Base-by-base conservation (phyloP, 2,888 invertebrate species). In the Eupithecia insigniata region DNA sequence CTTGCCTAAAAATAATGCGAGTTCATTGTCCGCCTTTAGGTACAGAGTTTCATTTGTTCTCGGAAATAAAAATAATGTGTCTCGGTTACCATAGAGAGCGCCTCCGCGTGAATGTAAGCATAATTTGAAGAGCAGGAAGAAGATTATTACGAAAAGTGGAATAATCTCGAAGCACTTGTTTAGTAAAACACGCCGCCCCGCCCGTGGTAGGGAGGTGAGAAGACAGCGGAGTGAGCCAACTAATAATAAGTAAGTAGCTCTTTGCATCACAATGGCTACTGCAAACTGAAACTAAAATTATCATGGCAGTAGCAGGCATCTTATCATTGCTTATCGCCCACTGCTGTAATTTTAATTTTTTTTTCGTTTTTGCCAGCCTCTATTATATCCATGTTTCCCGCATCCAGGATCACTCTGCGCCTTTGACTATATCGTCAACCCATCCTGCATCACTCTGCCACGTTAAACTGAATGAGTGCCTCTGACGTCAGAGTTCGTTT, bases 161-260 rank as follows among this genome's bases (percentile, higher is more conserved):
- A 79, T 79, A 74, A 79, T 78, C 74, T 78, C 72, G 69, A 73
- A 74, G 73, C 74, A 75, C 77, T 77, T 79, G 77, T 79, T 79
- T 76, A 51, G 46, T 51, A 22, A 51, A 51, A 77, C 75, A 76
- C 75, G 67, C 67, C 32, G 36, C 12, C 1, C n/a, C n/a, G n/a
- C n/a, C n/a, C n/a, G n/a, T n/a, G 67, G 61, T 22, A 2, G 10
- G 6, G 30, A 60, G 71, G 74, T 4, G 2, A 0, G 43, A n/a
- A 34, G 36, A 3, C 2, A 68, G 75, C 69, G 74, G 34, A 62
- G 22, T 3, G 22, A 51, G 22, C 51, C 3, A 51, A 51, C 51
- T 22, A 12, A 22, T 51, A 6, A 0, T 1, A n/a, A n/a, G n/a
- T n/a, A 51, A 22, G 46, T 51, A 51, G 14, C 26, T 55, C 26